Percentiles rank a stretch among this genome's conserved stretches.
These are phyloP conservation scores for Brachypalpus laphriformis DNA, from an alignment of 2,888 invertebrate genomes.

Conservation along the genomic window DNA sequence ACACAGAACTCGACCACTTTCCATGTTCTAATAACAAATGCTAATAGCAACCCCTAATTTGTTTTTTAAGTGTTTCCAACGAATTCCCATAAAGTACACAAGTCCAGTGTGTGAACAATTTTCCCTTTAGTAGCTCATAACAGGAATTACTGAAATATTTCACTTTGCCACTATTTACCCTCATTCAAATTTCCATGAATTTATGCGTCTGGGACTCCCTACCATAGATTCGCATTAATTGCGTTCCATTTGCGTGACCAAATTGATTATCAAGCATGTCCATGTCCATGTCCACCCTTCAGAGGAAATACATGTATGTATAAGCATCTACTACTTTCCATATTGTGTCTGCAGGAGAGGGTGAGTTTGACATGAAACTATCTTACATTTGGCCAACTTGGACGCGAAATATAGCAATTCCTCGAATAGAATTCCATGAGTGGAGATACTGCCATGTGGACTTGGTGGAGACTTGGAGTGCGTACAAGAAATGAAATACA, in stretches of 20 bases:
- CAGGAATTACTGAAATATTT: not conserved
- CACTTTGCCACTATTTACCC: constrained; percentile 2
- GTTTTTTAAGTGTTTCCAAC: not conserved
- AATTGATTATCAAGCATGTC: constrained; percentile 47
- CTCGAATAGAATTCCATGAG: not conserved
- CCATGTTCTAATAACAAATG: too few relatives aligned
- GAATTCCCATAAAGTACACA: not conserved
- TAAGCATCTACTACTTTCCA: not conserved
- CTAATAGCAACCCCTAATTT: not conserved
- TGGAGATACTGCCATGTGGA: not conserved
- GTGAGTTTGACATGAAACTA: not conserved
- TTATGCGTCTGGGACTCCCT: not conserved
- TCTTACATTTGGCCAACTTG: not conserved
- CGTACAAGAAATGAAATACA: too few relatives aligned
- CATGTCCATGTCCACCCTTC: not conserved
- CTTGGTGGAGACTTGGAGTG: not conserved
- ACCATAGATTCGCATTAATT: constrained; percentile 27
- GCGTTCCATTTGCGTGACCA: constrained; percentile 51
- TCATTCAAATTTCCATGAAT: not conserved
- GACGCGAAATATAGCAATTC: not conserved
- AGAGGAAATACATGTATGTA: too few relatives aligned
- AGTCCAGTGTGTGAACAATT: not conserved
- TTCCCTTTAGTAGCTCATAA: not conserved
- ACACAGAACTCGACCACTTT: too few relatives aligned
- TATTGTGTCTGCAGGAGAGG: not conserved